Conservation (phyloP, 1,140 invertebrate species). For the Sinella curviseta region DNA sequence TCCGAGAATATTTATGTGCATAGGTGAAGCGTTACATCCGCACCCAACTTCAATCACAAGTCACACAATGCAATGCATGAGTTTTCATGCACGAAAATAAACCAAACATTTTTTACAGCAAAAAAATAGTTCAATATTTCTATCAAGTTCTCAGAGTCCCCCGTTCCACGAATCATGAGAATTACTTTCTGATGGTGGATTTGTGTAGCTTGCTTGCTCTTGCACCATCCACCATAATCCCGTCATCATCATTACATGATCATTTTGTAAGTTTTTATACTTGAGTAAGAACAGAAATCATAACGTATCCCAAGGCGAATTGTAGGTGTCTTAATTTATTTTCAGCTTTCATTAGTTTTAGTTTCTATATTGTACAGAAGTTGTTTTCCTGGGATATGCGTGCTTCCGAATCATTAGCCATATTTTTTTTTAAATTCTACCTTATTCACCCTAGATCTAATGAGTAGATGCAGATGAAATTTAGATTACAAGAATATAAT, state of each 20-base stretch:
- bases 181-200: background rate
- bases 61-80: background rate
- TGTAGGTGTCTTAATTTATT: no score
- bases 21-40: constrained; percentile 22
- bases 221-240: background rate
- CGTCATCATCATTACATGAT: no score
- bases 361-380: no score
- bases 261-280: no score
- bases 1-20: constrained; percentile 15
- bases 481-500: no score
- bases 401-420: constrained; percentile 23
- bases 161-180: background rate
- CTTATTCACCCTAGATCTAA: constrained; percentile 13
- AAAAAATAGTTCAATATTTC: background rate
- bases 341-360: no score
- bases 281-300: no score
- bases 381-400: no score
- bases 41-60: constrained; percentile 19
- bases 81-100: background rate
- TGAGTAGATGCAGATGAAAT: background rate
- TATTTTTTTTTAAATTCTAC: background rate
- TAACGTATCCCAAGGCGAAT: background rate
- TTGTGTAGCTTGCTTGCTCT: background rate
- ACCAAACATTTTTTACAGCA: background rate
- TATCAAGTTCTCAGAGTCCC: background rate